Percentiles rank a stretch among this genome's conserved stretches.
These are phyloP conservation scores for Oreochromis grahami DNA, from an alignment of 2,797 vertebrate species.

Conservation along the genomic window DNA sequence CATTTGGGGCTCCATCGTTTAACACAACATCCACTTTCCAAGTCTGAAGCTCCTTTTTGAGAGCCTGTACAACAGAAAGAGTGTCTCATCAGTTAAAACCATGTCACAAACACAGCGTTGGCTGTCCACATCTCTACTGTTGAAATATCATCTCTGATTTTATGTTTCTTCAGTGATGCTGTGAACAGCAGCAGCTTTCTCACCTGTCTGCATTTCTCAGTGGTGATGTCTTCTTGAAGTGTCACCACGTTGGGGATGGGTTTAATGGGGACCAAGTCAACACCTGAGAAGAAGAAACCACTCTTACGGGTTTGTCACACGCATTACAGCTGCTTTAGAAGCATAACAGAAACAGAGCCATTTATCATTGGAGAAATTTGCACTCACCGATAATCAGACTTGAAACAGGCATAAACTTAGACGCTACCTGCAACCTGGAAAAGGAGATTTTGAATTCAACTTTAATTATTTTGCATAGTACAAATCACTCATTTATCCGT, in stretches of 20 bases:
- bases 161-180: background rate
- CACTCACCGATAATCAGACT: slow-evolving; percentile 94
- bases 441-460: background rate
- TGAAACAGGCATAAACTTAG: slow-evolving; percentile 97
- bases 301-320: background rate
- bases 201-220: slow-evolving; percentile 93
- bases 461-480: background rate
- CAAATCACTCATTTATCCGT: background rate
- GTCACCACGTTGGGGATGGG: slow-evolving; percentile 90
- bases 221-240: slow-evolving; percentile 95
- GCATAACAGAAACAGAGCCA: background rate
- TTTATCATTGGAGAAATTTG: background rate
- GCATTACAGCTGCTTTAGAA: background rate
- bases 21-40: slow-evolving; percentile 98
- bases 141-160: background rate
- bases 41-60: slow-evolving; percentile 91
- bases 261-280: slow-evolving; percentile 93
- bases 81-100: background rate
- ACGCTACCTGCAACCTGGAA: slow-evolving; percentile 91
- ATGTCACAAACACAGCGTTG: background rate
- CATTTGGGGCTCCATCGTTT: slow-evolving; percentile 94
- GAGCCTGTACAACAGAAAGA: slow-evolving; percentile 64
- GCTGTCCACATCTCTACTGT: background rate
- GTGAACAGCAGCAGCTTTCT: background rate
- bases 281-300: slow-evolving; percentile 72